Evolutionary conservation across 2,888 invertebrate genomes (phyloP).

Genomic region (Aphidoletes aphidimyza): DNA sequence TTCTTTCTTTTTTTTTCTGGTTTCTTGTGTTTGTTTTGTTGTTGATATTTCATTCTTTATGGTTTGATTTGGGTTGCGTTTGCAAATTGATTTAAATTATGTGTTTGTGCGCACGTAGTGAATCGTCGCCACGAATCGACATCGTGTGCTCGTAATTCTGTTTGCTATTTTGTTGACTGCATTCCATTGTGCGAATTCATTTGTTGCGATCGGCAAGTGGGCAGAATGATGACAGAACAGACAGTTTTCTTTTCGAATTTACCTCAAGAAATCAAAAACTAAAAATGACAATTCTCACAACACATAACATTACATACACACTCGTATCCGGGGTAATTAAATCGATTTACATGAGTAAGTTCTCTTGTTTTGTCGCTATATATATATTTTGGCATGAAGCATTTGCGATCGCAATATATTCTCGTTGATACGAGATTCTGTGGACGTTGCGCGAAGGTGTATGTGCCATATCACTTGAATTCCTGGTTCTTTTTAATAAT

Average conservation of each 20-base stretch:
- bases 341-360: neutral
- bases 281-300: conserved; percentile 37
- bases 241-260: conserved; percentile 7
- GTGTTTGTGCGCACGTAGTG: neutral
- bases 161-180: neutral
- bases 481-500: conserved; percentile 31
- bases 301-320: too few species aligned
- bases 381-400: neutral
- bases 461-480: neutral
- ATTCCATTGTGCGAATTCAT: neutral
- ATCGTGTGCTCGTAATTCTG: neutral
- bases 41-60: neutral
- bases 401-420: neutral
- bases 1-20: neutral
- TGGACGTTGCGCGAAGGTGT: conserved; percentile 20
- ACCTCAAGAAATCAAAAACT: conserved; percentile 34
- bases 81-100: conserved; percentile 9
- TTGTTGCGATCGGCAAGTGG: neutral
- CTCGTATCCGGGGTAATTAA: neutral
- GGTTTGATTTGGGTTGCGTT: neutral
- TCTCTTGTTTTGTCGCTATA: neutral
- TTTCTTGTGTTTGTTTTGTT: neutral
- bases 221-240: conserved; percentile 33
- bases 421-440: neutral
- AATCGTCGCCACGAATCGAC: neutral